Evolutionary conservation across 2,797 vertebrate species (phyloP), one percentile per base, ranked within the genome.

Genomic region (Spea hammondii): DNA sequence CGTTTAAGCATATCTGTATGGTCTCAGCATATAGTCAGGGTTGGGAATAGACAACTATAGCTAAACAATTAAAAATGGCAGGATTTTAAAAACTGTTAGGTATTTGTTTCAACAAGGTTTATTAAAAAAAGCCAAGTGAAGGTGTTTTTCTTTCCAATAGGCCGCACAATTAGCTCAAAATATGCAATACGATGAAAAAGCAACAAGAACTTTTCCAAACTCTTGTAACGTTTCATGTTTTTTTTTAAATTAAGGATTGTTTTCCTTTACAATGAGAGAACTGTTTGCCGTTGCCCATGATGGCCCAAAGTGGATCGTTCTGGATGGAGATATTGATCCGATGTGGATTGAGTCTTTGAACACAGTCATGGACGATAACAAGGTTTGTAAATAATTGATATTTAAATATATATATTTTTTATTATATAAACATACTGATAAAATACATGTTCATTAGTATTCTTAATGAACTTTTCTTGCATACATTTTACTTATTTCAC

Each of bases 311-410:
- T 90, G 94, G 91, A 92, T 92, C 81, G 89, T 95, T 64, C 85
- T 95, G 77, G 91, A 91, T 83, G 93, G 92, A 64, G 91, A 92
- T 86, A 92, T 90, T 83, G 92, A 93, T 84, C 87, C 80, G 0
- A 91, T 93, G 92, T 94, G 94, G 93, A 92, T 92, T 0, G 92
- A 94, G 83, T 93, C 91, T 44, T 89, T 94, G 11, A 95, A 93
- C 76, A 95, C 92, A 11, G 90, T 92, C 6, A 92, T 92, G 93
- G 91, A 94, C 69, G 87, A 93, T 84, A 95, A 93, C 62, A 92
- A 95, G 91, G 91, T 93, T 50, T 78, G 72, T 77, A 46, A 32
- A 32, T 75, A 77, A 72, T 79, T 70, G 0, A 0, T 50, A 64
- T 64, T 13, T 14, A 17, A 17, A 17, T 17, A 17, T 17, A 17